Evolutionary conservation across 2,113 vertebrate species (phyloP), one percentile per base, ranked within the genome.

Genomic region (Vireo altiloquus): DNA sequence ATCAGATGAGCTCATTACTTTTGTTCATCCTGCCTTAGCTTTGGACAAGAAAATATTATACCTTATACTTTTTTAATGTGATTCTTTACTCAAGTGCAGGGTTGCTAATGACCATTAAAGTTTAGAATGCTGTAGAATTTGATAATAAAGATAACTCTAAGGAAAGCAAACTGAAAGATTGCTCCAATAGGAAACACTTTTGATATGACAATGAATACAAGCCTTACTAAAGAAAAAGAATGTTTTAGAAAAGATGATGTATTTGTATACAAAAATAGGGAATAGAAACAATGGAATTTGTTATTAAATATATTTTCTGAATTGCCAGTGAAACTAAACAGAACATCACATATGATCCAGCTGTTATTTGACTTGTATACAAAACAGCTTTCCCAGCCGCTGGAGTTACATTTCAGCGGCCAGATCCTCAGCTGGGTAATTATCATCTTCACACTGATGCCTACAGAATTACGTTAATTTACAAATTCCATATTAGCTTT

Each of bases 181-280:
- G 63, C 27, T 94, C 88, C 68, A 81, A 86, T 60, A 94, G 64
- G 17, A 47, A 82, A 92, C 77, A 40, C 59, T 97, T 98, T 96
- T 97, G 85, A 96, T 97, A 94, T 64, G 91, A 78, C 64, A 94
- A 70, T 86, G 90, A 79, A 44, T 78, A 93, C 49, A 82, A 83
- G 95, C 96, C 78, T 96, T 95, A 94, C 87, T 97, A 89, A 90
- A 93, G 90, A 94, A 93, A 63, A 92, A 77, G 56, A 96, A 87
- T 94, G 91, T 94, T 95, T 94, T 93, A 91, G 92, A 93, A 87
- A 91, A 95, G 85, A 96, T 70, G 0, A 90, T 89, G 93, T 96
- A 95, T 97, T 97, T 97, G 92, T 96, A 69, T 96, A 92, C 18
- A 28, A 92, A 90, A 95, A 95, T 59, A 56, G 57, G 64, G 61